These are phyloP conservation scores for Drosophila helvetica DNA, from an alignment of 2,888 invertebrate genomes.

Conservation along the genomic window DNA sequence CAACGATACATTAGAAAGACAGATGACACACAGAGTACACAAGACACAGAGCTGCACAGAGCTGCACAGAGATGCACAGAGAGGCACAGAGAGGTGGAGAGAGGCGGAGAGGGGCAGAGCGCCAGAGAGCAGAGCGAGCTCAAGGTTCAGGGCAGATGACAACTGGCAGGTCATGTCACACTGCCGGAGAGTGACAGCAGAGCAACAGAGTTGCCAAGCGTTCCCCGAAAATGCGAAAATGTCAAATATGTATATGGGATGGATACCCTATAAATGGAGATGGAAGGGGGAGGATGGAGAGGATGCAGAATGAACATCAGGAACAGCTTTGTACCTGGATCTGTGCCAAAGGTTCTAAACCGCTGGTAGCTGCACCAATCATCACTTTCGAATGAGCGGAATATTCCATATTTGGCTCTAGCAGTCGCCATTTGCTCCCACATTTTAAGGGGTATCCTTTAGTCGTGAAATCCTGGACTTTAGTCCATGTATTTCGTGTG, in stretches of 20 bases:
- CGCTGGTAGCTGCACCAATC: too few species aligned
- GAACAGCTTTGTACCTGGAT: too few species aligned
- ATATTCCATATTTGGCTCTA: too few species aligned
- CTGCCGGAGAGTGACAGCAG: slow-evolving; percentile 2
- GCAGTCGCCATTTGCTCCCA: too few species aligned
- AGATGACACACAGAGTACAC: slow-evolving; percentile 34
- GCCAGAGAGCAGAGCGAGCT: slow-evolving; percentile 1
- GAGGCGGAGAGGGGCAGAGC: neutral
- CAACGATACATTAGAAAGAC: slow-evolving; percentile 61
- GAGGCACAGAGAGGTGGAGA: too few species aligned
- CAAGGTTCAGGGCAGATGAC: neutral
- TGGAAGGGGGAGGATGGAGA: too few species aligned
- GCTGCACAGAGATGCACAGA: slow-evolving; percentile 15
- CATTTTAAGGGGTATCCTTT: neutral
- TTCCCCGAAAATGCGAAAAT: slow-evolving; percentile 24
- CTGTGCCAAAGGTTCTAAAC: too few species aligned
- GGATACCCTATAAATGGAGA: neutral
- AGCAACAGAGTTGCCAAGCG: slow-evolving; percentile 29
- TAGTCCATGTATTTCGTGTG: slow-evolving; percentile 42
- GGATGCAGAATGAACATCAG: too few species aligned
- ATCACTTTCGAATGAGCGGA: too few species aligned
- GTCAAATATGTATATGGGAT: neutral
- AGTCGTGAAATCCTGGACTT: slow-evolving; percentile 13
- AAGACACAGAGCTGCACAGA: slow-evolving; percentile 7
- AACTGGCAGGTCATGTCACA: slow-evolving; percentile 33